Evolutionary conservation across 2,113 vertebrate genomes (phyloP), one percentile per base, ranked within the genome.

Genomic region (Microtus richardsoni): DNA sequence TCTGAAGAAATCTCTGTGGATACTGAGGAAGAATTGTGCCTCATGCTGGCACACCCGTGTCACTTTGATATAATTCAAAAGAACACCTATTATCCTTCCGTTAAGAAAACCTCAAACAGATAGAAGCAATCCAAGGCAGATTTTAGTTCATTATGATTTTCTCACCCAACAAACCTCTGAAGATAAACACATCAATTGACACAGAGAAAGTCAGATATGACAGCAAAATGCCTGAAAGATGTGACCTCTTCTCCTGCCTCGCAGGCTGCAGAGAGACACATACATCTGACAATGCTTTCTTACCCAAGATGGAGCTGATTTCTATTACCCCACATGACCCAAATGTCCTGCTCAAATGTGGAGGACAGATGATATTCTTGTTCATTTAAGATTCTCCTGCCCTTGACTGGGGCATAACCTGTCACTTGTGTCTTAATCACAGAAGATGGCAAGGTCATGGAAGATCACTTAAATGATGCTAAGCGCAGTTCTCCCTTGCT

Each of bases 131-230:
- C 44, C 62, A 88, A 66, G 41, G 39, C 60, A 91, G 75, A 66
- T 90, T 94, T 93, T 95, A 96, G 26, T 80, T 95, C 92, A 90
- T 96, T 80, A 64, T 82, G 79, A 66, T n/a, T 90, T n/a, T 92
- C 44, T 80, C 47, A 68, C 13, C 30, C 64, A 86, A 80, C 30
- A 88, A 89, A 90, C 7, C 28, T 91, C 70, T 68, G 91, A 80
- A 92, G 77, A 93, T 66, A 95, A 92, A 91, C 44, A 74, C 16
- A 89, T 75, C 49, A 36, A 87, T 19, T 52, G 54, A 91, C 21
- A 87, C 60, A 19, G 39, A 84, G 11, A 79, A 88, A 80, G 64
- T 93, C 39, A 60, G 62, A 71, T 47, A 89, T 71, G 58, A 94
- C 78, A 95, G 11, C 58, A 91, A 62, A 73, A 84, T 80, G 21